Base-by-base conservation (phyloP, 2,888 invertebrate genomes). In the Anthrax anthrax region DNA sequence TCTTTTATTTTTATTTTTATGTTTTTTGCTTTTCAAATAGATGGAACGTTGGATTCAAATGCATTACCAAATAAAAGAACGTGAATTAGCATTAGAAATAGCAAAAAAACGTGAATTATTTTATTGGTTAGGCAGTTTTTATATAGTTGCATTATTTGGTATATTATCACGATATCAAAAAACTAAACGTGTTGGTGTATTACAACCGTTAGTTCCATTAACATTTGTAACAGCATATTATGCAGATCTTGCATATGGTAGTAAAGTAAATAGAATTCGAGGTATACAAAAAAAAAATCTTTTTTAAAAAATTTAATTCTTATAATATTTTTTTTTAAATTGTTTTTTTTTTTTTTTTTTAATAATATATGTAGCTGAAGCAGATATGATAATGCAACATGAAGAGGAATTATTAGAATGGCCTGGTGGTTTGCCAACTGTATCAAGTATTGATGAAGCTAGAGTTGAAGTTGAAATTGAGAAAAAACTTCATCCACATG, bases 31-130 rank as follows among this genome's bases (percentile, higher is more conserved):
- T 54, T 36, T 36, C 4, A 36, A 34, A 34, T 16, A 80, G 85
- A 74, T 84, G 72, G 85, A 85, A 60, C 72, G 85, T 49, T 84
- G 86, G 70, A 78, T 87, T 53, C 84, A 85, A 60, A 74, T 87
- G 73, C 81, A 81, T 63, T 81, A 82, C 64, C 82, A 84, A 65
- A 77, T 87, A 70, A 75, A 84, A 58, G 82, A 85, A 61, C 70
- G 84, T 50, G 74, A 79, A 67, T 72, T 77, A 65, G 84, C 87
- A 1, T 67, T 81, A 67, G 73, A 80, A 62, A 73, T 84, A 48
- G 81, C 86, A 1, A 72, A 76, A 57, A 73, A 76, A 52, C 71
- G 86, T 53, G 86, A 87, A 59, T 67, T 82, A 18, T 80, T 84
- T 58, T 74, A 79, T 55, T 87, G 84, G 83, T 67, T 79, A 47